Evolutionary conservation across 1,140 invertebrate genomes (phyloP).

Genomic region (Phortica variegata): DNA sequence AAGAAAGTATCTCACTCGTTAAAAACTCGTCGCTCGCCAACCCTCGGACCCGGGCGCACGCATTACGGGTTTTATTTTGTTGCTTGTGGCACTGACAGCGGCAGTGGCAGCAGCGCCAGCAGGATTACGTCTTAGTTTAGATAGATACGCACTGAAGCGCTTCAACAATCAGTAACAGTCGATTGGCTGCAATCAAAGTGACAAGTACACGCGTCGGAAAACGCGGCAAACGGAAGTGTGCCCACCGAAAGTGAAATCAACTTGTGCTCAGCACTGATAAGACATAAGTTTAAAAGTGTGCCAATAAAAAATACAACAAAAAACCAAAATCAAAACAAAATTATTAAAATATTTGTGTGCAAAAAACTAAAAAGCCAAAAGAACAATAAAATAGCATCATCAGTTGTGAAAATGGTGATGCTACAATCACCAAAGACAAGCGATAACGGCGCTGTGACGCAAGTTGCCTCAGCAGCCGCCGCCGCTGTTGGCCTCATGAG

Average conservation of each 20-base stretch:
- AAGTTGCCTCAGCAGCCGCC: constrained; percentile 17
- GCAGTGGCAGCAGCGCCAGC: too few species aligned
- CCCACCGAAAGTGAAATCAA: not conserved
- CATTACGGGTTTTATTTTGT: too few species aligned
- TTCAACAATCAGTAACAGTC: constrained; percentile 41
- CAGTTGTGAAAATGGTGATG: constrained; percentile 46
- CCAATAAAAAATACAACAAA: constrained; percentile 4
- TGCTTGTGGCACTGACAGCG: too few species aligned
- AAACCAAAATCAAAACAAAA: constrained; percentile 12
- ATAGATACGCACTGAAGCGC: constrained; percentile 25
- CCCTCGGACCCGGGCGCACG: too few species aligned
- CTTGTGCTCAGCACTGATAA: not conserved
- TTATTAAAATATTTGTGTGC: not conserved
- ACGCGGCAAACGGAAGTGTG: constrained; percentile 23
- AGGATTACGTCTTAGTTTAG: constrained; percentile 7
- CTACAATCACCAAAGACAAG: constrained; percentile 51
- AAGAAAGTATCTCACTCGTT: too few species aligned
- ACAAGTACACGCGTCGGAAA: constrained; percentile 28
- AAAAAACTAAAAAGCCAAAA: not conserved
- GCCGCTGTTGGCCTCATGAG: constrained; percentile 44
- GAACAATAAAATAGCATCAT: not conserved
- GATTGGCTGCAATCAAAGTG: constrained; percentile 52
- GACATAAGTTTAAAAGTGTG: constrained; percentile 14
- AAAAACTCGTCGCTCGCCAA: too few species aligned
- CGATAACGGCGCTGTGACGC: constrained; percentile 22